Evolutionary conservation across 2,888 invertebrate genomes (phyloP), one percentile per base, ranked within the genome.

Genomic region (Acheta domesticus): DNA sequence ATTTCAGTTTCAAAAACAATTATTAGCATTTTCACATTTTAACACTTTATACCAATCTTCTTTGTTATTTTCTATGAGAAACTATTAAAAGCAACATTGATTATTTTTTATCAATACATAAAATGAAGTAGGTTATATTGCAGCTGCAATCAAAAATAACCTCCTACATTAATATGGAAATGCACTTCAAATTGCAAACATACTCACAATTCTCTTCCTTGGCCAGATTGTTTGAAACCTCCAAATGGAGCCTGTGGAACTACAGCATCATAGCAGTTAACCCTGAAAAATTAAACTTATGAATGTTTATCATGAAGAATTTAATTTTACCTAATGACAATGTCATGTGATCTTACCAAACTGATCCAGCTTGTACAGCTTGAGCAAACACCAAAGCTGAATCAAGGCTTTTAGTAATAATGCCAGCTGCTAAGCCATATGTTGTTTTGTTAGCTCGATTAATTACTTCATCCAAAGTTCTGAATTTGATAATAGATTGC

Each of bases 151-250:
- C 5, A 36, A 36, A 36, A 36, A 36, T 3, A 5, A 36, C 36
- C 36, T 5, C 36, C 5, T 3, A 5, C 36, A 36, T 36, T 5
- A 36, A 36, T 36, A 36, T 8, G 5, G 5, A 36, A 5, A 5
- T 36, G 36, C 5, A 36, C 36, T 36, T 36, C 36, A 36, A 36
- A 36, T 4, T 36, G 36, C 36, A 36, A 36, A 36, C 3, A 76
- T 78, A 84, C 86, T 85, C 86, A 87, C 87, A 85, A 82, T 84
- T 99, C 99, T 80, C 99, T 92, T 3, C 99, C 99, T 84, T 95
- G 91, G 5, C 98, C 99, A 1, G 98, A 98, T 91, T 96, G 93
- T 88, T 98, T 98, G 89, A 91, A 99, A 1, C 99, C 99, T 77
- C 99, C 99, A 88, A 99, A 99, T 0, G 99, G 98, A 48, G 93